Conservation (phyloP, 2,797 vertebrate species). For the Anguilla anguilla region DNA sequence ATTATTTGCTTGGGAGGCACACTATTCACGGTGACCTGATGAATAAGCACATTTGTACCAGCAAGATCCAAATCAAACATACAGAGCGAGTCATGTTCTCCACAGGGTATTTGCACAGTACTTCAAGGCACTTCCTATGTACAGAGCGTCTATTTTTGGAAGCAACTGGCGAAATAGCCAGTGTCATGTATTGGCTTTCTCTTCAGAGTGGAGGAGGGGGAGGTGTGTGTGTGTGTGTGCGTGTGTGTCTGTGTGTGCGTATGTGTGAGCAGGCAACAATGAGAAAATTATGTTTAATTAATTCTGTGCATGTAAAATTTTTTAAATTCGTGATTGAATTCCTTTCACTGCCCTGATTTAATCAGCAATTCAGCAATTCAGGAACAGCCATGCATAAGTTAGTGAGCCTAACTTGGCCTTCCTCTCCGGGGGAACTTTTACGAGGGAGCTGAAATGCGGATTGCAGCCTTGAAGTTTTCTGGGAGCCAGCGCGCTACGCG, state of each 20-base stretch:
- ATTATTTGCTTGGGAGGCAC: conserved; percentile 7
- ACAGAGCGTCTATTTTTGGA: conserved; percentile 17
- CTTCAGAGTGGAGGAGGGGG: background rate
- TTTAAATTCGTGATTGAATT: background rate
- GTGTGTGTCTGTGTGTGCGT: no score
- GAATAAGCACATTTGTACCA: conserved; percentile 26
- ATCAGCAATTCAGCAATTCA: background rate
- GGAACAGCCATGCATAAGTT: background rate
- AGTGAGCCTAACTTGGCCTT: background rate
- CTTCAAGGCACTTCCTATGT: background rate
- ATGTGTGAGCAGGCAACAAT: no score
- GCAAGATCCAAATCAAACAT: background rate
- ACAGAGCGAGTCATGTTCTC: background rate
- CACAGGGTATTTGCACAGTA: background rate
- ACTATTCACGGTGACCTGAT: conserved; percentile 27
- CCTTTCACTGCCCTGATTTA: background rate
- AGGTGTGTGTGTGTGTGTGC: background rate
- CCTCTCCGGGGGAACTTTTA: background rate
- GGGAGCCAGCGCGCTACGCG: background rate
- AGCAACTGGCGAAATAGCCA: background rate
- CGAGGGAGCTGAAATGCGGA: background rate
- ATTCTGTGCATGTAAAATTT: background rate
- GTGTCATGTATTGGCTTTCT: conserved; percentile 17
- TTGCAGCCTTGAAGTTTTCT: background rate
- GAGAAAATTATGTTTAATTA: background rate